Percentiles rank a stretch among this genome's conserved stretches.
These are phyloP conservation scores for Xyrichtys novacula DNA, from an alignment of 2,797 vertebrate species.

Conservation along the genomic window DNA sequence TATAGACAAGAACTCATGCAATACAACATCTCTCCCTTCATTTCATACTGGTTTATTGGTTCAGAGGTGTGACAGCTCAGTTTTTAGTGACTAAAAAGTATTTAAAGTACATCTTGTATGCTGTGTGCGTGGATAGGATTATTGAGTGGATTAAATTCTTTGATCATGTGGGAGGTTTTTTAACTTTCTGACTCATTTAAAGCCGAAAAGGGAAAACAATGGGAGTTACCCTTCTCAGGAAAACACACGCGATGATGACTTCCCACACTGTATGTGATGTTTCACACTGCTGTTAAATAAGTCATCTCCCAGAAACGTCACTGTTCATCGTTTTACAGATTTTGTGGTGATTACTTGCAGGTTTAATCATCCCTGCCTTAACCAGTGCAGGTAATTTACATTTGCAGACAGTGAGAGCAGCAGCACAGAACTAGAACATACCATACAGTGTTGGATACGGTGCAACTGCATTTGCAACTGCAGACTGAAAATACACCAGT, in stretches of 20 bases:
- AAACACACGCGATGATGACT: not conserved
- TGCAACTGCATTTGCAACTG: too few relatives aligned
- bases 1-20: too few relatives aligned
- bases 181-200: slow-evolving; percentile 20
- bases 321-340: not conserved
- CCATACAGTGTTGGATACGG: not conserved
- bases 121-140: too few relatives aligned
- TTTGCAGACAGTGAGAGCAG: not conserved
- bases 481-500: too few relatives aligned
- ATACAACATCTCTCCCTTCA: too few relatives aligned
- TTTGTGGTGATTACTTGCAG: not conserved
- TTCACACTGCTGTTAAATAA: not conserved
- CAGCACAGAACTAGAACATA: not conserved
- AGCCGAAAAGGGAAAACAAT: not conserved
- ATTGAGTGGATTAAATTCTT: too few relatives aligned
- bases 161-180: too few relatives aligned
- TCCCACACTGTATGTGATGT: not conserved
- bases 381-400: not conserved
- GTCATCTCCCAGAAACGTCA: not conserved
- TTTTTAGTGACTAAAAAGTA: too few relatives aligned
- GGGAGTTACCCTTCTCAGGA: not conserved
- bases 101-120: too few relatives aligned
- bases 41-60: too few relatives aligned
- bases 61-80: too few relatives aligned
- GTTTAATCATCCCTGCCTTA: not conserved